These are phyloP conservation scores for Thymelicus lineola DNA, from an alignment of 2,888 invertebrate species.

Conservation along the genomic window DNA sequence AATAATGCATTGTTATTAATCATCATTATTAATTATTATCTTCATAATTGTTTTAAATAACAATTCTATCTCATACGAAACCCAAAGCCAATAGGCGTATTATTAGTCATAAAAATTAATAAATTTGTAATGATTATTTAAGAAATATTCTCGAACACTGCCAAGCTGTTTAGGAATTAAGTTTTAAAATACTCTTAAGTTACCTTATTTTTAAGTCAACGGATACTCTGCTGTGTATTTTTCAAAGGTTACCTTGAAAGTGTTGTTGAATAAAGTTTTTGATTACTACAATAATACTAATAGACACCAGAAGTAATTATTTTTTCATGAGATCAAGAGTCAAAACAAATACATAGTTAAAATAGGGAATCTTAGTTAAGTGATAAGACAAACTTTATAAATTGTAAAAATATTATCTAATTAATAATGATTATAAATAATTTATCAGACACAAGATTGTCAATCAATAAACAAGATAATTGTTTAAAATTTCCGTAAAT, in stretches of 20 bases:
- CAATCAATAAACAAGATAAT: no score
- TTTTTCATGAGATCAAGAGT: no score
- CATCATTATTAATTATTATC: background rate
- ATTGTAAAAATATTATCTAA: background rate
- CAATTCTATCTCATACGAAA: slow-evolving; percentile 12
- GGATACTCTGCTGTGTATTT: slow-evolving; percentile 48
- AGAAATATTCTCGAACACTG: slow-evolving; percentile 27
- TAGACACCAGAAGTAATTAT: no score
- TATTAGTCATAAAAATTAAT: slow-evolving; percentile 27
- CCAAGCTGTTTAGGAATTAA: slow-evolving; percentile 30
- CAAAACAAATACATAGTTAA: no score
- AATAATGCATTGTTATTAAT: no score
- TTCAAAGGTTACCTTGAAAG: slow-evolving; percentile 63
- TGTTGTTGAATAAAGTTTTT: slow-evolving; percentile 44
- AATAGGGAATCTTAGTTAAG: no score
- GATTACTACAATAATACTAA: slow-evolving; percentile 4
- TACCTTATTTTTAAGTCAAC: slow-evolving; percentile 56
- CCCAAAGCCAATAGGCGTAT: slow-evolving; percentile 13
- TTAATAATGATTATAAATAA: background rate
- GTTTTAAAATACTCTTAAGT: slow-evolving; percentile 54
- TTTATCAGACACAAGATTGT: background rate
- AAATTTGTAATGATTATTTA: slow-evolving; percentile 25
- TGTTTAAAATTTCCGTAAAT: no score
- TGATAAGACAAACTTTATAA: background rate
- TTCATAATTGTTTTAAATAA: background rate